Conservation (phyloP, 2,113 vertebrate species). For the Vidua macroura region DNA sequence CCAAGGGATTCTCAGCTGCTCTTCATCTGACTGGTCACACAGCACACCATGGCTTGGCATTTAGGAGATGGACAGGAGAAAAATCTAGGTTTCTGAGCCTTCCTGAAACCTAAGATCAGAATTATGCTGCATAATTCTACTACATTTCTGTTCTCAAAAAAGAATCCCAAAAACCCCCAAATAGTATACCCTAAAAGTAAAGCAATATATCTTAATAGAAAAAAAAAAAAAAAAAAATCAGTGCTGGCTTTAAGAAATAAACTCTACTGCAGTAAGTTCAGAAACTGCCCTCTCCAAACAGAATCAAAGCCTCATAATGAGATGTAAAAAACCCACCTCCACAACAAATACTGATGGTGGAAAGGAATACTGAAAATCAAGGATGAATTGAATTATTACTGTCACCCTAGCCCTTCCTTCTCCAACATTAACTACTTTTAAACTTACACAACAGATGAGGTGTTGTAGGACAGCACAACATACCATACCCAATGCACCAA, state of each 20-base stretch:
- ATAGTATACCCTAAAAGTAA: background rate
- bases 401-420: background rate
- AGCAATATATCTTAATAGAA: too few species aligned
- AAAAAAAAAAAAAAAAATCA: background rate
- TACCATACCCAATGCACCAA: background rate
- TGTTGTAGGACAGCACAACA: background rate
- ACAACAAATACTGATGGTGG: background rate
- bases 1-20: background rate
- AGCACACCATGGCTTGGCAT: background rate
- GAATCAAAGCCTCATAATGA: background rate
- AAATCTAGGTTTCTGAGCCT: background rate
- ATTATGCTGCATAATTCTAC: background rate
- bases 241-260: background rate
- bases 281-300: background rate
- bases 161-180: rapidly evolving
- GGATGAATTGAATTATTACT: background rate
- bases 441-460: background rate
- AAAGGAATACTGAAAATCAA: background rate
- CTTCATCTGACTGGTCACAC: background rate
- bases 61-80: background rate
- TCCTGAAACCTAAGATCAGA: background rate
- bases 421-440: background rate
- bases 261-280: background rate
- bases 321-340: background rate
- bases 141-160: background rate